phyloP scores from a whole-genome alignment of 1,140 invertebrate species.

The Spodoptera litura region DNA sequence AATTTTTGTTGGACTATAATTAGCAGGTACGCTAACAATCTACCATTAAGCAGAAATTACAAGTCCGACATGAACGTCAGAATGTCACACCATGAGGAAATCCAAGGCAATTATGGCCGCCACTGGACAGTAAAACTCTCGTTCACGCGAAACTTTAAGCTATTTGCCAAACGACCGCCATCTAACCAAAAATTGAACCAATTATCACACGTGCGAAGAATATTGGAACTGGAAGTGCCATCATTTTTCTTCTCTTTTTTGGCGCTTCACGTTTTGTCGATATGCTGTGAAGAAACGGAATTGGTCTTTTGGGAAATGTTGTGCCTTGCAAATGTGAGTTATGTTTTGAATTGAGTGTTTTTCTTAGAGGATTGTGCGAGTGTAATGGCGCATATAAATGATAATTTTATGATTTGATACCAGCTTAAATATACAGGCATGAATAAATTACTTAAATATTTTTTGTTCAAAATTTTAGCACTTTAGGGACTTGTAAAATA shows the following conservation, averaged over 20 bases:
- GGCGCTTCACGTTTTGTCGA: too few species aligned
- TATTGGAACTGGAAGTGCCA: constrained; percentile 26
- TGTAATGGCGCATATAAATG: too few species aligned
- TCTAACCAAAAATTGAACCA: constrained; percentile 42
- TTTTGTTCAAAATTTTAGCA: too few species aligned
- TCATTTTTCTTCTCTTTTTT: not conserved
- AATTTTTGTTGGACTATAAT: not conserved
- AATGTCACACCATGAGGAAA: constrained; percentile 22
- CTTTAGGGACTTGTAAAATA: too few species aligned
- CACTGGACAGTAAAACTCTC: constrained; percentile 43
- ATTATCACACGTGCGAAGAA: constrained; percentile 35
- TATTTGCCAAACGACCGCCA: constrained; percentile 45
- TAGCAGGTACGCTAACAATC: not conserved
- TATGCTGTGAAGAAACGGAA: too few species aligned
- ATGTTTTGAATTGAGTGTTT: too few species aligned
- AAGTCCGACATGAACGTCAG: not conserved
- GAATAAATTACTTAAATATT: too few species aligned
- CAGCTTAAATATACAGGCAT: too few species aligned
- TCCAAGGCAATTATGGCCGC: constrained; percentile 33
- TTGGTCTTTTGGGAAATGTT: too few species aligned
- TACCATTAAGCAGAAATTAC: not conserved
- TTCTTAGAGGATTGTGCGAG: too few species aligned
- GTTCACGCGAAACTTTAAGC: constrained; percentile 45
- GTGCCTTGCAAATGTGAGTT: too few species aligned
- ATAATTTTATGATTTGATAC: too few species aligned